A percentile compares a stretch with the other conserved stretches of the same genome.
Conservation (phyloP, 2,888 invertebrate species). For the Cryptosula pallasiana region DNA sequence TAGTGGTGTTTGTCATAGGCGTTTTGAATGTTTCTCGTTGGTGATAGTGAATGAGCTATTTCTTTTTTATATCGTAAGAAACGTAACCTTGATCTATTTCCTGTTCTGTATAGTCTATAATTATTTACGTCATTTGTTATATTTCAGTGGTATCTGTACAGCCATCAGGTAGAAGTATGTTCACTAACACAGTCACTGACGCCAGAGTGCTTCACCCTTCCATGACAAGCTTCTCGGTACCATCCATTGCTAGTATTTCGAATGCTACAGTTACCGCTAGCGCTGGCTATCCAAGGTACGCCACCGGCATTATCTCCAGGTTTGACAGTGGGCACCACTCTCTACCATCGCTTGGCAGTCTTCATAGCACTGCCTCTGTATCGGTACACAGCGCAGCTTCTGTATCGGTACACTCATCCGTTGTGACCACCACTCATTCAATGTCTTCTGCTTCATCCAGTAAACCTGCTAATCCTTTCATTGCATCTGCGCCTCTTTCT, state of each 20-base stretch:
- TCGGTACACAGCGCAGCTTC: neutral
- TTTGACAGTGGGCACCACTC: neutral
- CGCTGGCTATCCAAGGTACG: slow-evolving; percentile 4
- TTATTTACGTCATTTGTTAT: too few species aligned
- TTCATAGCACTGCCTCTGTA: neutral
- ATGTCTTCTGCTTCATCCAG: neutral
- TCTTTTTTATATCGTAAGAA: too few species aligned
- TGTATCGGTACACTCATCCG: neutral
- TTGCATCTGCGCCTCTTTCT: neutral
- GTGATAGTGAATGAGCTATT: too few species aligned
- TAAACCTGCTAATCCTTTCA: neutral
- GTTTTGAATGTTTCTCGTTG: too few species aligned
- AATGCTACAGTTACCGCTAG: neutral
- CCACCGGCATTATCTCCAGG: slow-evolving; percentile 7
- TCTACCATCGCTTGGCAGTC: neutral
- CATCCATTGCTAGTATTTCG: neutral
- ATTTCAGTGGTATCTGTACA: neutral
- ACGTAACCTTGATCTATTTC: too few species aligned
- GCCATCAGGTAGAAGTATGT: neutral
- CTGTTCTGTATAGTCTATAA: too few species aligned
- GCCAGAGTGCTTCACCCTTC: slow-evolving; percentile 12
- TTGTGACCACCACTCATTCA: neutral
- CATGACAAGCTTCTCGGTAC: neutral
- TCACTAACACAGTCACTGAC: slow-evolving; percentile 16
- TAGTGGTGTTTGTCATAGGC: too few species aligned